phyloP scores from a whole-genome alignment of 1,140 invertebrate species.

The Heterodera carotae region DNA sequence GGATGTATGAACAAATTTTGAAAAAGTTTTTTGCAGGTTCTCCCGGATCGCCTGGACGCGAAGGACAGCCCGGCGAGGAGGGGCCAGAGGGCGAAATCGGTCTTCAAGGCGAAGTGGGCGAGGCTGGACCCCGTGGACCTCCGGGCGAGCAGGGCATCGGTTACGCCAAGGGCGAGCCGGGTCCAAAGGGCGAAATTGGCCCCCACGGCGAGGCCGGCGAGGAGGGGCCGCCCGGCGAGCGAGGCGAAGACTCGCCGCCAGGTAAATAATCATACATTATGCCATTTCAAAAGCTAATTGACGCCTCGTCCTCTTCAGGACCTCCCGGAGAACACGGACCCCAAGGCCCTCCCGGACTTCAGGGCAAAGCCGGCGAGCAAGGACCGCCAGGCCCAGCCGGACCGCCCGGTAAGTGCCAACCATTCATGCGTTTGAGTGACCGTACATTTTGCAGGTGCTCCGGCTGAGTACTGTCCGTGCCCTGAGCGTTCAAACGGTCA shows the following conservation, averaged over 20 bases:
- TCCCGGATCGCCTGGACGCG: constrained; percentile 29
- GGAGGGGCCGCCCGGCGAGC: constrained; percentile 16
- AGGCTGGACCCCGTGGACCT: constrained; percentile 14
- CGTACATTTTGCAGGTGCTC: constrained; percentile 22
- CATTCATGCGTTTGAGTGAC: not conserved
- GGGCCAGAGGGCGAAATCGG: constrained; percentile 25
- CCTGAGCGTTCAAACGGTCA: constrained; percentile 31
- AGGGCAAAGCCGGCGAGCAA: constrained; percentile 21
- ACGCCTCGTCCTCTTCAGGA: not conserved
- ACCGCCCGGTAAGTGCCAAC: constrained; percentile 10
- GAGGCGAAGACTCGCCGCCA: constrained; percentile 46
- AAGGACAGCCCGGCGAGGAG: constrained; percentile 36
- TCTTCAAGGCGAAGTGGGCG: constrained; percentile 10
- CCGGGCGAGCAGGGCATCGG: constrained; percentile 30
- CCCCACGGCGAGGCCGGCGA: constrained; percentile 27
- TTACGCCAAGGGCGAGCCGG: constrained; percentile 27
- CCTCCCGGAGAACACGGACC: constrained; percentile 35
- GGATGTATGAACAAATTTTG: not conserved
- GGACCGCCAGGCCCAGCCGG: constrained; percentile 12
- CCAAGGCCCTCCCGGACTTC: constrained; percentile 26
- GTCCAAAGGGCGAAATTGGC: constrained; percentile 24
- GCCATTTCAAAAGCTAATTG: not conserved
- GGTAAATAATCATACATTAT: not conserved
- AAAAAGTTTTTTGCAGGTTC: not conserved
- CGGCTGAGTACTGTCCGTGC: constrained; percentile 46